A percentile compares a stretch with the other conserved stretches of the same genome.
These are phyloP conservation scores for Myripristis murdjan DNA, from an alignment of 2,797 vertebrate species.

Conservation along the genomic window DNA sequence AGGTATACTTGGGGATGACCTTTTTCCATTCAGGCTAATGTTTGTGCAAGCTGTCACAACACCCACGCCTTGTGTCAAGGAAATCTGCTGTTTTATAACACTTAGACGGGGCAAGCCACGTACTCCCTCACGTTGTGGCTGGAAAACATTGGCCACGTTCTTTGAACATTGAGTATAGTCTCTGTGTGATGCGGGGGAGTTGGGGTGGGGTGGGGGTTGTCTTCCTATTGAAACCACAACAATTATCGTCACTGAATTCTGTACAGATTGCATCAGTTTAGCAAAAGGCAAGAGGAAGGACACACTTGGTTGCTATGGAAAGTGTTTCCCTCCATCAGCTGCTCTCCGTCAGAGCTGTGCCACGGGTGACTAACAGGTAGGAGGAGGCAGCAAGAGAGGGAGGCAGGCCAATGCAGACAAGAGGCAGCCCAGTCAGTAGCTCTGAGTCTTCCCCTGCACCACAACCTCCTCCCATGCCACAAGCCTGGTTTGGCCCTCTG, in stretches of 20 bases:
- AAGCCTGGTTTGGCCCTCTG: slow-evolving; percentile 58
- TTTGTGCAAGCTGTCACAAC: slow-evolving; percentile 76
- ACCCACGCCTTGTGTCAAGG: slow-evolving; percentile 75
- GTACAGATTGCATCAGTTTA: slow-evolving; percentile 59
- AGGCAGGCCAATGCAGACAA: slow-evolving; percentile 34
- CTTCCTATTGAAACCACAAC: slow-evolving; percentile 54
- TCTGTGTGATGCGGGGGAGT: slow-evolving; percentile 5
- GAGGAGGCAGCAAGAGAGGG: slow-evolving; percentile 46
- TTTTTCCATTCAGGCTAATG: slow-evolving; percentile 72
- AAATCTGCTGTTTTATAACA: slow-evolving; percentile 78
- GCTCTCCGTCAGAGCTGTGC: slow-evolving; percentile 70
- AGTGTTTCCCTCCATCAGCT: slow-evolving; percentile 84
- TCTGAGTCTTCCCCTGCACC: slow-evolving; percentile 69
- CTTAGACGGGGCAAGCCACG: slow-evolving; percentile 54
- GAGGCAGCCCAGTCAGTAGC: slow-evolving; percentile 46
- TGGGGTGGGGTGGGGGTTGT: slow-evolving; percentile 14
- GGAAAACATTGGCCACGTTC: slow-evolving; percentile 66
- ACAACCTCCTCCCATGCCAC: slow-evolving; percentile 55
- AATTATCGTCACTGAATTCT: slow-evolving; percentile 39
- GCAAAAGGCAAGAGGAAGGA: slow-evolving; percentile 27
- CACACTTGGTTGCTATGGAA: slow-evolving; percentile 79
- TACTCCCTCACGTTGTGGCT: slow-evolving; percentile 68
- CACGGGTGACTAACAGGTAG: slow-evolving; percentile 78
- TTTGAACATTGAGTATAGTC: slow-evolving; percentile 29
- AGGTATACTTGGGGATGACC: slow-evolving; percentile 67